These are phyloP conservation scores for Lepeophtheirus nordmannii DNA, from an alignment of 2,888 invertebrate species.

Conservation along the genomic window DNA sequence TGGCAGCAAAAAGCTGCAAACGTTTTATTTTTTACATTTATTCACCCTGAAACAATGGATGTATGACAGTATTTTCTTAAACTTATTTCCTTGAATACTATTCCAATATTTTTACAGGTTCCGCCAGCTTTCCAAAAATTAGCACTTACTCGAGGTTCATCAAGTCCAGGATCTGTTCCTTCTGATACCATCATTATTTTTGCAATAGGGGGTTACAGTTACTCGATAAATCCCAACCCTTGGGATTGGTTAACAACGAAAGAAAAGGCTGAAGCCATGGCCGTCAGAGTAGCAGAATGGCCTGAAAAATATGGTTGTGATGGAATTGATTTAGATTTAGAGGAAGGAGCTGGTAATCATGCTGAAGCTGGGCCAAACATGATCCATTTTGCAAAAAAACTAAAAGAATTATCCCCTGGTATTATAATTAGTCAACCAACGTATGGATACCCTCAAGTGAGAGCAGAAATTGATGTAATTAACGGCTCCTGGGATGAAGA, in stretches of 20 bases:
- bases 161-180: constrained; percentile 15
- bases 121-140: constrained; percentile 22
- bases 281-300: constrained; percentile 23
- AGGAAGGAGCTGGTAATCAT: constrained; percentile 23
- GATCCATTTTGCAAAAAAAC: constrained; percentile 22
- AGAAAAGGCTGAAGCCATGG: constrained; percentile 22
- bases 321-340: constrained; percentile 24
- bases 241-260: constrained; percentile 21
- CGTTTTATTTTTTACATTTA: constrained; percentile 25
- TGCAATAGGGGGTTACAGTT: constrained; percentile 24
- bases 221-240: constrained; percentile 21
- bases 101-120: not conserved
- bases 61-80: not conserved
- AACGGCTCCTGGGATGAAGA: constrained; percentile 23
- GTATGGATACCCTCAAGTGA: constrained; percentile 23
- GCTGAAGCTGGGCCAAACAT: constrained; percentile 22
- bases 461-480: constrained; percentile 24
- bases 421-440: constrained; percentile 24
- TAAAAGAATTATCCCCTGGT: constrained; percentile 3
- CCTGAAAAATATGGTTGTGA: constrained; percentile 22
- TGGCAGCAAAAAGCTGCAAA: constrained; percentile 25
- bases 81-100: not conserved
- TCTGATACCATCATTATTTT: constrained; percentile 22
- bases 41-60: constrained; percentile 24
- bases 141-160: constrained; percentile 17